Percentiles rank a stretch among this genome's conserved stretches.
These are phyloP conservation scores for Metopolophium dirhodum DNA, from an alignment of 1,140 invertebrate species.

Conservation along the genomic window DNA sequence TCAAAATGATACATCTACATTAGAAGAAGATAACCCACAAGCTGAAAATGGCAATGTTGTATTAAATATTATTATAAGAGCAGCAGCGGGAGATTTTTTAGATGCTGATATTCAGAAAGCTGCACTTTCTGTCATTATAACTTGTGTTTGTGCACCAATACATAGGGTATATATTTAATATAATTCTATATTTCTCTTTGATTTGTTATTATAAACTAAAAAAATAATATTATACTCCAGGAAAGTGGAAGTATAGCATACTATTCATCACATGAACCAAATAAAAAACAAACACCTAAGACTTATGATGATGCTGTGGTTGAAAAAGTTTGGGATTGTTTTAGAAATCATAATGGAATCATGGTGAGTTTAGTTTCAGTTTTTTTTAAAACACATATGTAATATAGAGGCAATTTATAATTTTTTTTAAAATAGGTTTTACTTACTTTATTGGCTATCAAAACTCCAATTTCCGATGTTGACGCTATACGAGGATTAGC, in stretches of 20 bases:
- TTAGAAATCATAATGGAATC: slow-evolving; percentile 93
- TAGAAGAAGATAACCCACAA: slow-evolving; percentile 72
- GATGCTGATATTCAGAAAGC: slow-evolving; percentile 92
- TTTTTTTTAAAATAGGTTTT: slow-evolving; percentile 66
- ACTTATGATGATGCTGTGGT: slow-evolving; percentile 82
- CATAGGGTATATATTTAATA: slow-evolving; percentile 70
- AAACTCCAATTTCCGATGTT: slow-evolving; percentile 95
- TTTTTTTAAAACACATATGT: too few species aligned
- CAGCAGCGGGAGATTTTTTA: slow-evolving; percentile 86
- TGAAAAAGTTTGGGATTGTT: slow-evolving; percentile 90
- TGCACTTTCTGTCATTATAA: slow-evolving; percentile 85
- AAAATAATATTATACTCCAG: slow-evolving; percentile 62
- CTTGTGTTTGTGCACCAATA: slow-evolving; percentile 91
- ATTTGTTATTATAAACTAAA: background rate
- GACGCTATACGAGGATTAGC: slow-evolving; percentile 91
- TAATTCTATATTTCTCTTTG: slow-evolving; percentile 3
- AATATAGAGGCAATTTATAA: too few species aligned
- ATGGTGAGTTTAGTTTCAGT: slow-evolving; percentile 71
- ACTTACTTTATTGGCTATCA: slow-evolving; percentile 83
- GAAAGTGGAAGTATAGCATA: slow-evolving; percentile 71
- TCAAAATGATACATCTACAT: slow-evolving; percentile 71
- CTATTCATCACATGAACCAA: slow-evolving; percentile 70
- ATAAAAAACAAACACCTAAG: slow-evolving; percentile 74
- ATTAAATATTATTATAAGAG: slow-evolving; percentile 70
- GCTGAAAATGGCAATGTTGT: slow-evolving; percentile 70